These are phyloP conservation scores for Mus caroli DNA, from an alignment of 2,797 vertebrate genomes.

Conservation along the genomic window DNA sequence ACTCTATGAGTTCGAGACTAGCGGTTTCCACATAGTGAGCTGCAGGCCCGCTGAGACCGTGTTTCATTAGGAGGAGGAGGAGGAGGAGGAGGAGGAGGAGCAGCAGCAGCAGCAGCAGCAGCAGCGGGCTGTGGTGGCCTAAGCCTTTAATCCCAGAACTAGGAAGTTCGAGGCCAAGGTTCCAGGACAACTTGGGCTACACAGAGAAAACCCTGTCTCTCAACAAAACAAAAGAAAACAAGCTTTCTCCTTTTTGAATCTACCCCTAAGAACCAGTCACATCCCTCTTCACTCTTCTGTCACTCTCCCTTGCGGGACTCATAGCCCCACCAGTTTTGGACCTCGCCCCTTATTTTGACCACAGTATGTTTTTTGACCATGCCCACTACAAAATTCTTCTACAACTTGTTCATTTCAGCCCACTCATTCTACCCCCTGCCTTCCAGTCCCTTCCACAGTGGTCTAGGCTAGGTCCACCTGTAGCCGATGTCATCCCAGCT, in stretches of 20 bases:
- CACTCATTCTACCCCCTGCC: neutral
- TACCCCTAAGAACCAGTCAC: neutral
- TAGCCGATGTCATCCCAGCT: conserved; percentile 96
- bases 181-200: neutral
- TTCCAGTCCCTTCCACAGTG: neutral
- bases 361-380: neutral
- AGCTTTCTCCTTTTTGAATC: neutral
- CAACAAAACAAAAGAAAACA: neutral
- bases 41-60: neutral
- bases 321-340: neutral
- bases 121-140: neutral
- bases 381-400: neutral
- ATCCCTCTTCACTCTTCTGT: neutral
- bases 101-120: too few species aligned
- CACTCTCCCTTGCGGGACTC: neutral
- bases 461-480: conserved; percentile 87
- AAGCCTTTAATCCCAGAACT: neutral
- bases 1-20: neutral
- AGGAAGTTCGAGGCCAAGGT: neutral
- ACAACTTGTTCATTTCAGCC: conserved; percentile 75
- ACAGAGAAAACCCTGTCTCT: neutral
- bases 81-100: neutral
- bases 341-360: neutral
- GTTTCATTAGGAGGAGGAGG: neutral
- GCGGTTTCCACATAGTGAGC: neutral